Conservation (phyloP, 2,797 vertebrate species). For the Lacerta agilis region DNA sequence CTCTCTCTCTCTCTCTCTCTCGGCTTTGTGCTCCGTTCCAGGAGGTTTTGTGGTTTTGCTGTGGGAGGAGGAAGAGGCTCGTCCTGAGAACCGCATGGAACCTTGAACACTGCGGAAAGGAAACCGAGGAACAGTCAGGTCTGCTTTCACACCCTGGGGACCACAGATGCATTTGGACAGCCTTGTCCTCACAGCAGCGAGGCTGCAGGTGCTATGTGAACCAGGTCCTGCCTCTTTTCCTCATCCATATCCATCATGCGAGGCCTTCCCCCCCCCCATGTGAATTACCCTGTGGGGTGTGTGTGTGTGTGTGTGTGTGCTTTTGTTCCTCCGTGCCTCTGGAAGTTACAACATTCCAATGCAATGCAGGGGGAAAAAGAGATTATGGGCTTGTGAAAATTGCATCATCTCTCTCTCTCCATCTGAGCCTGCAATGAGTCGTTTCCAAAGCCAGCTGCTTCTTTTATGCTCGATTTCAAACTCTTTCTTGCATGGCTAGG, state of each 20-base stretch:
- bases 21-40: constrained; percentile 24
- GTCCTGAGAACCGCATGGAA: constrained; percentile 41
- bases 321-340: not conserved
- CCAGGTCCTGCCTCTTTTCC: constrained; percentile 22
- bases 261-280: not conserved
- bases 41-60: constrained; percentile 52
- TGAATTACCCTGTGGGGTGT: not conserved
- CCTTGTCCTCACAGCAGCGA: constrained; percentile 51
- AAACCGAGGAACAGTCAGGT: constrained; percentile 47
- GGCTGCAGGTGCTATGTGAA: constrained; percentile 61
- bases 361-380: constrained; percentile 5
- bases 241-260: not conserved
- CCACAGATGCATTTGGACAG: constrained; percentile 71
- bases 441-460: constrained; percentile 43
- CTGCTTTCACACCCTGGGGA: constrained; percentile 63
- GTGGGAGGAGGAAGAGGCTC: constrained; percentile 15
- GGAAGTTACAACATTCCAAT: not conserved
- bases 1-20: not conserved
- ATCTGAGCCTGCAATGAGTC: constrained; percentile 39
- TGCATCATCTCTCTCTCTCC: constrained; percentile 39
- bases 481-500: not conserved
- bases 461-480: constrained; percentile 33
- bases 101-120: constrained; percentile 12
- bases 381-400: not conserved
- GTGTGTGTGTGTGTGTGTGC: constrained; percentile 24